Evolutionary conservation across 2,888 invertebrate species (phyloP).

Genomic region (Machimus rusticus): DNA sequence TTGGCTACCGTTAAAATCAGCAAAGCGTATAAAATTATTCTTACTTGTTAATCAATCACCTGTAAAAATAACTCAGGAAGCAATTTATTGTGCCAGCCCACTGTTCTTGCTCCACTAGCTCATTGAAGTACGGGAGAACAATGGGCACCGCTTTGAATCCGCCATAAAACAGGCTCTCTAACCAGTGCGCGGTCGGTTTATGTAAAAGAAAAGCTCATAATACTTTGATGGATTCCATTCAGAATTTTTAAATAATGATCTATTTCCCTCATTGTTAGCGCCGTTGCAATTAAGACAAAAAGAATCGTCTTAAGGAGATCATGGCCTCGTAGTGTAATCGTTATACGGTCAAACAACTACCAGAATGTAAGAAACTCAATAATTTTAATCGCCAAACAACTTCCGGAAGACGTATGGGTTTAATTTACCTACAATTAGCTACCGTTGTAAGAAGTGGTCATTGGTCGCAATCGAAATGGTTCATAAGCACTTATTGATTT

Average conservation of each 20-base stretch:
- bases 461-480: background rate
- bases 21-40: constrained; percentile 24
- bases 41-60: constrained; percentile 35
- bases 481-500: too few species aligned
- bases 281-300: background rate
- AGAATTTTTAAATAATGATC: background rate
- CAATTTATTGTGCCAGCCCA: constrained; percentile 18
- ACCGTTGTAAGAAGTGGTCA: background rate
- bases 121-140: background rate
- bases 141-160: background rate
- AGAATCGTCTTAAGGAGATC: background rate
- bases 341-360: background rate
- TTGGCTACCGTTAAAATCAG: constrained; percentile 11
- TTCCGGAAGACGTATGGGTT: background rate
- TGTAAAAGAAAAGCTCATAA: background rate
- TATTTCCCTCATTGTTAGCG: background rate
- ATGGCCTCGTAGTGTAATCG: background rate
- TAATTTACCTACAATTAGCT: background rate
- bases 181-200: background rate
- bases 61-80: constrained; percentile 32
- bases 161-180: background rate
- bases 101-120: constrained; percentile 8
- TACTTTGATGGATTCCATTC: background rate
- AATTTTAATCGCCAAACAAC: background rate
- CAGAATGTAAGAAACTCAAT: background rate